A percentile compares a stretch with the other conserved stretches of the same genome.
Evolutionary conservation across 2,113 vertebrate species (phyloP).

Genomic region (Psilopogon haemacephalus): DNA sequence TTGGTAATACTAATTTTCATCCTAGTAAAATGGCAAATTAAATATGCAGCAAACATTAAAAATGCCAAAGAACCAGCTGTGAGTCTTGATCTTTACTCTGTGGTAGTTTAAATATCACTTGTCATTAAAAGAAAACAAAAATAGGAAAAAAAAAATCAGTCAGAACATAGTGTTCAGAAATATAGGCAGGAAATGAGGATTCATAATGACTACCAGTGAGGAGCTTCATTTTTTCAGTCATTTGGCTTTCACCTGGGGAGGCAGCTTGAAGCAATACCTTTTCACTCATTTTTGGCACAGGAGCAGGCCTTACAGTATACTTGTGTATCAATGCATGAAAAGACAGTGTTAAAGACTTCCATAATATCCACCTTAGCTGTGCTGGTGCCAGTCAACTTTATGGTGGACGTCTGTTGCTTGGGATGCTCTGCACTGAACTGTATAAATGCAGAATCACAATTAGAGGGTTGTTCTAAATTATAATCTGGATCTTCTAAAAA

Average conservation of each 20-base stretch:
- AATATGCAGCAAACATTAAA: neutral
- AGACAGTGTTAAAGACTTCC: neutral
- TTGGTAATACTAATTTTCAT: neutral
- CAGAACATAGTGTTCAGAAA: neutral
- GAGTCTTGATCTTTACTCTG: neutral
- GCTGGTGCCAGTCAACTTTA: neutral
- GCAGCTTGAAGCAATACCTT: neutral
- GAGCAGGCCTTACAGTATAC: neutral
- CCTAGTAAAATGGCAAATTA: neutral
- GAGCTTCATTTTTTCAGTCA: neutral
- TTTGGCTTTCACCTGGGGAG: neutral
- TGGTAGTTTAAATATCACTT: neutral
- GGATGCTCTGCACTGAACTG: neutral
- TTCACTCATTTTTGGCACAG: neutral
- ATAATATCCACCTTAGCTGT: neutral
- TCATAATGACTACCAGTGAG: neutral
- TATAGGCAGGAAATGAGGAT: neutral
- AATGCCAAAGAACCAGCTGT: neutral
- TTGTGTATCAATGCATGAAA: neutral
- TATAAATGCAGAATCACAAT: conserved; percentile 14
- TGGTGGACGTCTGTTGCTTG: neutral
- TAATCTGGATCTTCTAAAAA: neutral
- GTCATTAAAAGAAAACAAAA: neutral
- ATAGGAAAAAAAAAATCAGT: neutral
- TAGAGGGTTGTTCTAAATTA: conserved; percentile 18